phyloP scores from a whole-genome alignment of 2,888 invertebrate species.

The Sphinx pinastri region DNA sequence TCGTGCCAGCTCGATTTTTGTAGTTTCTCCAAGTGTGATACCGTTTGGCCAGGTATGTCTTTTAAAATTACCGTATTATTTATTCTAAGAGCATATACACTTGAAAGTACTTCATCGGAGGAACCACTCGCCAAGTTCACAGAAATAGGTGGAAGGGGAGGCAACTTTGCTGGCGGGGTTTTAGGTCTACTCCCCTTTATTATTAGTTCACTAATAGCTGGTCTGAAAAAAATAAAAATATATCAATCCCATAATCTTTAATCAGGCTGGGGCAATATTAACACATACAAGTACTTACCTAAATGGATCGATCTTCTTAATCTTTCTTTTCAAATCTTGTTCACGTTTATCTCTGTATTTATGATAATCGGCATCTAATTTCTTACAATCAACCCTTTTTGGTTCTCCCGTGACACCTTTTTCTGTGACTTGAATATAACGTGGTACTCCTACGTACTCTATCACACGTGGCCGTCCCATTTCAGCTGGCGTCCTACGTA shows the following conservation, averaged over 20 bases:
- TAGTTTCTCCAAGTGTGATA: conserved; percentile 47
- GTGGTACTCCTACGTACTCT: conserved; percentile 69
- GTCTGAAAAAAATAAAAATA: conserved; percentile 48
- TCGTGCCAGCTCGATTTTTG: conserved; percentile 57
- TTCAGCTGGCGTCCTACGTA: conserved; percentile 63
- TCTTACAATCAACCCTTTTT: conserved; percentile 47
- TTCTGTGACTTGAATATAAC: conserved; percentile 60
- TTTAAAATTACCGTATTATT: conserved; percentile 67
- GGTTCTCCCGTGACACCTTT: conserved; percentile 58
- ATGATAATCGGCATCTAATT: conserved; percentile 56
- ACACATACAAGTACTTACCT: conserved; percentile 48
- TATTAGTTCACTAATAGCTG: conserved; percentile 58
- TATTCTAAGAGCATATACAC: conserved; percentile 66
- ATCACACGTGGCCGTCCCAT: conserved; percentile 58
- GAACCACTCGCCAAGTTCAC: conserved; percentile 37
- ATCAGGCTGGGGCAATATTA: neutral
- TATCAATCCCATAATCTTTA: neutral
- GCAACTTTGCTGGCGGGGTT: conserved; percentile 50
- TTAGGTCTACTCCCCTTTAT: conserved; percentile 64
- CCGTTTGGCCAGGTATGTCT: conserved; percentile 50
- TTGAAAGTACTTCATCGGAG: conserved; percentile 37
- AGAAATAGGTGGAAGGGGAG: conserved; percentile 53
- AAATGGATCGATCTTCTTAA: conserved; percentile 66
- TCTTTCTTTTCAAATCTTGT: conserved; percentile 50
- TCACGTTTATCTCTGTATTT: conserved; percentile 60